These are phyloP conservation scores for Cephus nigrinus DNA, from an alignment of 2,888 invertebrate genomes.

Conservation along the genomic window DNA sequence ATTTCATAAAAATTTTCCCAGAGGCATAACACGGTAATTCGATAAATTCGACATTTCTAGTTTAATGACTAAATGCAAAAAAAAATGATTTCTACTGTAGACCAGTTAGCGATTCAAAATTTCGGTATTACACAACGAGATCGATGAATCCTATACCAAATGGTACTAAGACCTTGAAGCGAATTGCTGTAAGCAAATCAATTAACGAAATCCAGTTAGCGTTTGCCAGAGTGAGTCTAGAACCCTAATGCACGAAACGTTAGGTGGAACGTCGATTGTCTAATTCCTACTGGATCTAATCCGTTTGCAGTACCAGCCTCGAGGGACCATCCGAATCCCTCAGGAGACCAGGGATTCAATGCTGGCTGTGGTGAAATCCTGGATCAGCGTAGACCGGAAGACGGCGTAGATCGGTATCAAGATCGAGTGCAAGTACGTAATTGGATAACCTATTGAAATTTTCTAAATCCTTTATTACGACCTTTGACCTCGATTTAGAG, in stretches of 20 bases:
- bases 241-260: slow-evolving; percentile 17
- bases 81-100: no score
- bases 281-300: slow-evolving; percentile 41
- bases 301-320: slow-evolving; percentile 16
- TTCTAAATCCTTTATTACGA: neutral
- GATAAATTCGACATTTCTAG: neutral
- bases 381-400: neutral
- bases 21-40: no score
- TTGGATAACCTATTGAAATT: neutral
- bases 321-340: slow-evolving; percentile 12
- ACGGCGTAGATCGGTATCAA: neutral
- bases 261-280: slow-evolving; percentile 21
- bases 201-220: slow-evolving; percentile 50
- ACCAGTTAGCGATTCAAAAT: neutral
- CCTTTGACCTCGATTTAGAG: neutral
- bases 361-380: neutral
- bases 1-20: neutral
- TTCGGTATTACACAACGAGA: neutral
- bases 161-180: neutral
- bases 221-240: slow-evolving; percentile 26
- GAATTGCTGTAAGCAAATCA: slow-evolving; percentile 29
- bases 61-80: neutral
- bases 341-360: neutral
- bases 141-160: neutral
- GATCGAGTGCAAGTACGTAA: neutral